phyloP scores from a whole-genome alignment of 1,140 invertebrate genomes.

The Leptinotarsa texana region DNA sequence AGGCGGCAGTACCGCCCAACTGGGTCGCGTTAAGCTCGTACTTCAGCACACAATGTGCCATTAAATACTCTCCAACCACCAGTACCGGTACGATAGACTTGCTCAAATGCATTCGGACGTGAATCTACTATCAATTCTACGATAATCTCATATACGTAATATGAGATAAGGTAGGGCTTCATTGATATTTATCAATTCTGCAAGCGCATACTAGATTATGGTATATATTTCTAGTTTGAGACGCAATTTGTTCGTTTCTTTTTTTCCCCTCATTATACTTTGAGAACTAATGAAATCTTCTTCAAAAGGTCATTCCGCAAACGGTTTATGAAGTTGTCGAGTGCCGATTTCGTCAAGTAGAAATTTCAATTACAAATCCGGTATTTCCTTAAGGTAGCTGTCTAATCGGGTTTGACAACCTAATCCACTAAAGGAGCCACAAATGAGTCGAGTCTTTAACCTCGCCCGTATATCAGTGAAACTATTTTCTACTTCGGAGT shows the following conservation, averaged over 20 bases:
- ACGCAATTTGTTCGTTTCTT: background rate
- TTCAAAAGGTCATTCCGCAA: background rate
- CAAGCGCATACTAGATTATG: background rate
- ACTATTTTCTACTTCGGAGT: too few species aligned
- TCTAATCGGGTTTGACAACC: too few species aligned
- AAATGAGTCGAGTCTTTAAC: too few species aligned
- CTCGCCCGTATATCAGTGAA: too few species aligned
- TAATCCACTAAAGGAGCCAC: too few species aligned
- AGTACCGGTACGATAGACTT: background rate
- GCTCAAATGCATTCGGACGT: background rate
- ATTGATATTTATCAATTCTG: slow-evolving; percentile 8
- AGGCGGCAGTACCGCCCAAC: slow-evolving; percentile 49
- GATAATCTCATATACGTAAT: background rate
- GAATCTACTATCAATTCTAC: background rate
- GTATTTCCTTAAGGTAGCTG: too few species aligned
- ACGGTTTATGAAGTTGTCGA: too few species aligned
- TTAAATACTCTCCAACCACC: slow-evolving; percentile 36
- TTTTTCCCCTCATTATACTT: background rate
- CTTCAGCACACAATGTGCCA: slow-evolving; percentile 48
- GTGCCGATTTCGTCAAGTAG: too few species aligned
- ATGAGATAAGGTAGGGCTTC: background rate
- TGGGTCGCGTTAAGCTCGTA: slow-evolving; percentile 38
- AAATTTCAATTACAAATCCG: too few species aligned
- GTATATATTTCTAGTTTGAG: background rate
- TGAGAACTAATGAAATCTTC: background rate